These are phyloP conservation scores for Pholis gunnellus DNA, from an alignment of 2,113 vertebrate genomes.

Conservation along the genomic window DNA sequence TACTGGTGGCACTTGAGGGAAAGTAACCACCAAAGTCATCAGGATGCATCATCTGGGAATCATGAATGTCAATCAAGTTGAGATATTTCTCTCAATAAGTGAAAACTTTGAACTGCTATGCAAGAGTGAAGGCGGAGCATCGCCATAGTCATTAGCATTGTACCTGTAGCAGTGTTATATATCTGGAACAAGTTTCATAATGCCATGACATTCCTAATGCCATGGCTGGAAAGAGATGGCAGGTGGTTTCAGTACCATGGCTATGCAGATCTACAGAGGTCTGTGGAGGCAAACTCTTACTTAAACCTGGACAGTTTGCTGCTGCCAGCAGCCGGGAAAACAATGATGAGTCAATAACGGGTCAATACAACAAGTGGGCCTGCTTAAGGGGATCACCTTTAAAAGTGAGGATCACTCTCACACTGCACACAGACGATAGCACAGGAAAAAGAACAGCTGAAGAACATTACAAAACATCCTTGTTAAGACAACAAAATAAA, in stretches of 20 bases:
- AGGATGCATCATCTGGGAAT: background rate
- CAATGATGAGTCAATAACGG: constrained; percentile 45
- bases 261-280: constrained; percentile 15
- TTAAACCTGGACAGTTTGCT: constrained; percentile 29
- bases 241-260: constrained; percentile 20
- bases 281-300: constrained; percentile 30
- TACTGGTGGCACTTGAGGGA: background rate
- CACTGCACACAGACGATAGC: constrained; percentile 36
- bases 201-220: background rate
- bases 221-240: background rate
- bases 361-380: constrained; percentile 55
- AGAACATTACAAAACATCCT: constrained; percentile 9
- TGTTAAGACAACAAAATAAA: constrained; percentile 10
- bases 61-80: background rate
- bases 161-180: background rate
- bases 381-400: constrained; percentile 43
- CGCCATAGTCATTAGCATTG: background rate
- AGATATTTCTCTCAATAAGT: background rate
- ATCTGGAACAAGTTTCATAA: background rate
- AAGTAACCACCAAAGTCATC: background rate
- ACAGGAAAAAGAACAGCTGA: constrained; percentile 13
- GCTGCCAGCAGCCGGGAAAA: constrained; percentile 20
- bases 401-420: constrained; percentile 38
- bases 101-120: background rate
- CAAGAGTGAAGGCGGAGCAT: background rate